Base-by-base conservation (phyloP, 2,888 invertebrate genomes). In the Sphinx pinastri region DNA sequence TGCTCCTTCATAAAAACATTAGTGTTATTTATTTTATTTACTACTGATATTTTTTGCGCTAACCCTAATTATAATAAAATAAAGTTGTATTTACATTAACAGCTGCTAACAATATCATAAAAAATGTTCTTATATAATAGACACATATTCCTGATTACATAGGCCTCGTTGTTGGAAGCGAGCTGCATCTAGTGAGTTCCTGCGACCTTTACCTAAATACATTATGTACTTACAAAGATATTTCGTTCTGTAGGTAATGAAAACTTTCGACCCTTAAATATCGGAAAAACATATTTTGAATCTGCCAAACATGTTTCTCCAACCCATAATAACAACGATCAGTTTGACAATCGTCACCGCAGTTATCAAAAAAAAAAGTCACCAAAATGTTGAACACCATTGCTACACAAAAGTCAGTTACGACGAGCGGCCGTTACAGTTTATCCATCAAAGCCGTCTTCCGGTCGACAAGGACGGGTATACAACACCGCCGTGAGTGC, bases 391-490 rank as follows among this genome's bases (percentile, higher is more conserved):
- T 91, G 86, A 88, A 79, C 78, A 68, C 74, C 87, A 68, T 79
- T 75, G 76, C 13, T 71, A 71, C 82, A 84, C 84, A 89, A 90
- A 92, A 92, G 92, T 91, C 91, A 90, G 92, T 93, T 93, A 91
- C 91, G 84, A 88, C 89, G 88, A 87, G 83, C 82, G 83, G 89
- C 92, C 92, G 93, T 93, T 93, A 93, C 89, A 91, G 82, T 90
- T 89, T 89, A 87, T 83, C 86, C 89, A 87, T 84, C 86, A 86
- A 82, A 80, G 77, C 79, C 74, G 84, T 87, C 88, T 89, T 91
- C 90, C 89, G 90, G 81, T 83, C 83, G 88, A 91, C 25, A 72
- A 84, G 77, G 91, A 90, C 71, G 71, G 77, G 66, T 10, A 13
- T 75, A 89, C 75, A 66, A 74, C 2, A 3, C 0, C 14, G 5